Conservation (phyloP, 1,140 invertebrate genomes). For the Drosophila bipectinata region DNA sequence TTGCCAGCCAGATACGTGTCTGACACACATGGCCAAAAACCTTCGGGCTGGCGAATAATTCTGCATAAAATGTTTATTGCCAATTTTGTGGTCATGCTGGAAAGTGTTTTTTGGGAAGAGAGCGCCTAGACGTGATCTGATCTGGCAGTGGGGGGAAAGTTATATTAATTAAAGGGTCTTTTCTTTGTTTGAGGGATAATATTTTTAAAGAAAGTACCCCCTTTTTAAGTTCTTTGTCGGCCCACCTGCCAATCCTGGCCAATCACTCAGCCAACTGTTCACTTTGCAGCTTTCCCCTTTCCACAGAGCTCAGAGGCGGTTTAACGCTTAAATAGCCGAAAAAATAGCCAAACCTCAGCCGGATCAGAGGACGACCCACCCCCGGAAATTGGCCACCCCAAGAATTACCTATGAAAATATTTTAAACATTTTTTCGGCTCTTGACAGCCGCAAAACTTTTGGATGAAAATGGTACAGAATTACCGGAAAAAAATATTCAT, state of each 20-base stretch:
- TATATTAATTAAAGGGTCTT: constrained; percentile 9
- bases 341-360: constrained; percentile 7
- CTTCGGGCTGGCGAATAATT: background rate
- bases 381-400: constrained; percentile 18
- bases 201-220: too few species aligned
- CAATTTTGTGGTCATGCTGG: constrained; percentile 31
- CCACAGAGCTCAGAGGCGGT: constrained; percentile 16
- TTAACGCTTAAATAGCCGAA: constrained; percentile 64
- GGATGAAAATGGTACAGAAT: constrained; percentile 37
- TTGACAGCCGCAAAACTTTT: constrained; percentile 42
- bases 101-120: constrained; percentile 4
- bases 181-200: too few species aligned
- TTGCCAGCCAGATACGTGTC: constrained; percentile 49
- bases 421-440: constrained; percentile 44
- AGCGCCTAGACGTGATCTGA: constrained; percentile 29
- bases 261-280: constrained; percentile 63
- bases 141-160: background rate
- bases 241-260: constrained; percentile 24
- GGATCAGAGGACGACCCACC: constrained; percentile 35
- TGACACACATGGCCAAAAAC: background rate
- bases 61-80: constrained; percentile 37
- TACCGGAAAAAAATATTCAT: constrained; percentile 73
- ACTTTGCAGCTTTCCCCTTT: constrained; percentile 45
- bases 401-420: constrained; percentile 59
- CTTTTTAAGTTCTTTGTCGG: background rate